phyloP scores from a whole-genome alignment of 2,888 invertebrate genomes.

The Drosophila mulleri region DNA sequence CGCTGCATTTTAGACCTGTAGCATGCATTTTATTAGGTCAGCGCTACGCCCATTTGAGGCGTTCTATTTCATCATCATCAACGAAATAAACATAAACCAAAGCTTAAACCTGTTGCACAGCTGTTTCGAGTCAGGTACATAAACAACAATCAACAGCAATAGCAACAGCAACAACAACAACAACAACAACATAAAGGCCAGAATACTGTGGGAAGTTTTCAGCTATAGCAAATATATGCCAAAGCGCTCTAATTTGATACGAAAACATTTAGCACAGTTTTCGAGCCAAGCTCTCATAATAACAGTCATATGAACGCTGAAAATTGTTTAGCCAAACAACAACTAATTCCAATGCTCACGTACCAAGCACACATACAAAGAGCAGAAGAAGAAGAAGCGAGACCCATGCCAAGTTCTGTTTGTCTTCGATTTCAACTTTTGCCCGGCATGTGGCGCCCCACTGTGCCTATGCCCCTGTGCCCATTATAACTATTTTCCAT shows the following conservation, averaged over 20 bases:
- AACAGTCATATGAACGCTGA: constrained; percentile 50
- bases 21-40: constrained; percentile 68
- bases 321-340: constrained; percentile 59
- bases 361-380: constrained; percentile 45
- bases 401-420: constrained; percentile 66
- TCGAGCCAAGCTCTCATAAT: constrained; percentile 51
- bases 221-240: constrained; percentile 58
- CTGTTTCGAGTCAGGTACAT: constrained; percentile 39
- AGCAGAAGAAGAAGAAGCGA: constrained; percentile 6
- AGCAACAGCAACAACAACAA: no score
- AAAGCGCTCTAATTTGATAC: constrained; percentile 67
- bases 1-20: constrained; percentile 57
- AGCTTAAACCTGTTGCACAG: constrained; percentile 53
- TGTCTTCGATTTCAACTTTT: constrained; percentile 34
- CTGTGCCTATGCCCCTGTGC: constrained; percentile 28
- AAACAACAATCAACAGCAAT: not conserved
- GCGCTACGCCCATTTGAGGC: constrained; percentile 49
- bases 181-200: constrained; percentile 7
- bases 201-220: constrained; percentile 72
- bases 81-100: constrained; percentile 25
- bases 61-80: constrained; percentile 52
- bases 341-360: constrained; percentile 63
- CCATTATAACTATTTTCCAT: constrained; percentile 32
- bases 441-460: constrained; percentile 24
- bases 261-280: constrained; percentile 73